Conservation (phyloP, 2,888 invertebrate species). For the Heteromyza rotundicornis region DNA sequence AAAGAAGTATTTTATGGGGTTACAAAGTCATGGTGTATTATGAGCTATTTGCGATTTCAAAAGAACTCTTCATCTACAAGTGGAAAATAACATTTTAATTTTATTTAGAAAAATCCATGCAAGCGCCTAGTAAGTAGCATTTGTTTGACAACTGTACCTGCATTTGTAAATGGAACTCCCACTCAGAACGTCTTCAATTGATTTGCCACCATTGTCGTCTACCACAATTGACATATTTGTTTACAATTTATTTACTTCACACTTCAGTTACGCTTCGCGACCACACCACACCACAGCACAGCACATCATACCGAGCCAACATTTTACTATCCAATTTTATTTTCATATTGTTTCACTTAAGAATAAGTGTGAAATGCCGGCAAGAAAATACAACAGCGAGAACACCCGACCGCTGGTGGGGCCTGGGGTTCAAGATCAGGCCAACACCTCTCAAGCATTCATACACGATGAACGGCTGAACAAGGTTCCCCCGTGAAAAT, state of each 20-base stretch:
- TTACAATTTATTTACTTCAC: background rate
- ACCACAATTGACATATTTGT: background rate
- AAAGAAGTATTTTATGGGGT: too few species aligned
- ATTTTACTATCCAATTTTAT: too few species aligned
- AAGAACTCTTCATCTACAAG: too few species aligned
- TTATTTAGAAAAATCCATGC: too few species aligned
- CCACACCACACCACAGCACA: background rate
- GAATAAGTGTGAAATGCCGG: background rate
- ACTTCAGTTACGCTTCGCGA: background rate
- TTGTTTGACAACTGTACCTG: too few species aligned
- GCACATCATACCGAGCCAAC: too few species aligned
- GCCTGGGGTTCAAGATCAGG: background rate
- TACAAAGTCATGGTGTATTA: too few species aligned
- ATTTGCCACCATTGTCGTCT: background rate
- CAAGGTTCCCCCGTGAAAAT: slow-evolving; percentile 10
- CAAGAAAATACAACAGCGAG: background rate
- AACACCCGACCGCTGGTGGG: background rate
- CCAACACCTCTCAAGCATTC: background rate
- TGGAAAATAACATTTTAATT: too few species aligned
- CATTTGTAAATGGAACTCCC: too few species aligned
- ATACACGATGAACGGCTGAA: background rate
- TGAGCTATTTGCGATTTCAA: too few species aligned
- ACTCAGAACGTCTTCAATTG: too few species aligned
- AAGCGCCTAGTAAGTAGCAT: too few species aligned
- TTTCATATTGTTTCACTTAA: background rate